Conservation (phyloP, 2,888 invertebrate species). For the Blera fallax region DNA sequence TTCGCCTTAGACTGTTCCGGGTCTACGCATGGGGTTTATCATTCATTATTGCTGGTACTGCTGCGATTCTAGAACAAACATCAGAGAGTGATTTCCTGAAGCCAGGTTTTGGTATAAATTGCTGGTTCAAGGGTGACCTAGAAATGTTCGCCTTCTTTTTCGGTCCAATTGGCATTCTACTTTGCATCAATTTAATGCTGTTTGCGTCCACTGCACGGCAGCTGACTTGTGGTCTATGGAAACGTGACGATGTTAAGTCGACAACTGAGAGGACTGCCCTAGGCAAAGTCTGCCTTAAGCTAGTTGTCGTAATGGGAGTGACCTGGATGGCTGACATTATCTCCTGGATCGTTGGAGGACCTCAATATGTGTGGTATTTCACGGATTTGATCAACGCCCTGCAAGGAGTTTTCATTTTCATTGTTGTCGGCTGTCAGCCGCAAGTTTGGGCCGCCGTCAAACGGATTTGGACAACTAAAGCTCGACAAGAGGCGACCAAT, state of each 20-base stretch:
- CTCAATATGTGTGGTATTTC: constrained; percentile 90
- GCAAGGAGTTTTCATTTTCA: constrained; percentile 94
- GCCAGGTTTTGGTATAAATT: constrained; percentile 90
- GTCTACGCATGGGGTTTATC: constrained; percentile 94
- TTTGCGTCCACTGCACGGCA: constrained; percentile 92
- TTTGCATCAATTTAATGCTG: constrained; percentile 89
- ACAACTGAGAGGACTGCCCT: constrained; percentile 91
- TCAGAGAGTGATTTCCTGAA: constrained; percentile 85
- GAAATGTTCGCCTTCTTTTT: constrained; percentile 93
- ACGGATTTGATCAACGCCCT: constrained; percentile 93
- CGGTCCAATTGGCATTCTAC: constrained; percentile 90
- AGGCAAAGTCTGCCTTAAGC: constrained; percentile 92
- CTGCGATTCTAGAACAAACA: constrained; percentile 88
- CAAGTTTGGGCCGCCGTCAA: constrained; percentile 89
- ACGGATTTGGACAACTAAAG: constrained; percentile 85
- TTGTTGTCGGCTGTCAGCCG: constrained; percentile 94
- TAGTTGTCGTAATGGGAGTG: constrained; percentile 91
- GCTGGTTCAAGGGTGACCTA: constrained; percentile 92
- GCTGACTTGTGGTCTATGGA: constrained; percentile 93
- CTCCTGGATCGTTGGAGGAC: constrained; percentile 92
- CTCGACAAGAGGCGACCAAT: constrained; percentile 83
- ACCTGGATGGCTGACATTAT: constrained; percentile 92
- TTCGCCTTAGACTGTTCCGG: constrained; percentile 90
- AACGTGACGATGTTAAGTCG: constrained; percentile 93
- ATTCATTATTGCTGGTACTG: constrained; percentile 88